Conservation (phyloP, 2,113 vertebrate genomes). For the Fregetta grallaria region DNA sequence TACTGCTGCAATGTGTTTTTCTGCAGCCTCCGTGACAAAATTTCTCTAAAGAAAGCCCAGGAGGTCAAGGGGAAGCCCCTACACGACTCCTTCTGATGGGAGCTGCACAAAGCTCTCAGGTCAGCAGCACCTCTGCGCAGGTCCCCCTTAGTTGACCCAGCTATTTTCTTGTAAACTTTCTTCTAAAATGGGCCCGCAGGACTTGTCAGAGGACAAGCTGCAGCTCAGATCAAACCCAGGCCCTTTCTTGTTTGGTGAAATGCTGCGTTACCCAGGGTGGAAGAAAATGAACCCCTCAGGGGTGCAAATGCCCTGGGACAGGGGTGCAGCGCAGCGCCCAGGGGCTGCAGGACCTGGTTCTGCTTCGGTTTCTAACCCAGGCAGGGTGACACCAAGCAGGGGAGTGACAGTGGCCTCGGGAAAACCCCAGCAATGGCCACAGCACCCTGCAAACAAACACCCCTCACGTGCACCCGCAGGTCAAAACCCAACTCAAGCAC, state of each 20-base stretch:
- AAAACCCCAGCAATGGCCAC: neutral
- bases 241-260: neutral
- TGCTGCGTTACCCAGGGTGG: fast-evolving
- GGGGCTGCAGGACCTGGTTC: neutral
- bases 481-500: neutral
- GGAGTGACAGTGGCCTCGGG: neutral
- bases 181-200: neutral
- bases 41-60: neutral
- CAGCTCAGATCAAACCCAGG: neutral
- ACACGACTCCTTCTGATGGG: neutral
- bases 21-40: neutral
- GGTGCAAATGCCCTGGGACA: fast-evolving
- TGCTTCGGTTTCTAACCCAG: neutral
- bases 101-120: neutral
- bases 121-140: neutral
- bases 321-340: neutral
- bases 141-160: neutral
- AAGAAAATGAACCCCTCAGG: neutral
- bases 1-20: neutral
- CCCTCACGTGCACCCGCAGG: fast-evolving
- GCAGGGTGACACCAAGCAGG: neutral
- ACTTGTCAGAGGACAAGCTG: neutral
- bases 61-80: neutral
- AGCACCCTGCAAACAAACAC: neutral
- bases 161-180: neutral